Percentiles rank a stretch among this genome's conserved stretches.
Conservation (phyloP, 2,888 invertebrate species). For the Tinea semifulvella region DNA sequence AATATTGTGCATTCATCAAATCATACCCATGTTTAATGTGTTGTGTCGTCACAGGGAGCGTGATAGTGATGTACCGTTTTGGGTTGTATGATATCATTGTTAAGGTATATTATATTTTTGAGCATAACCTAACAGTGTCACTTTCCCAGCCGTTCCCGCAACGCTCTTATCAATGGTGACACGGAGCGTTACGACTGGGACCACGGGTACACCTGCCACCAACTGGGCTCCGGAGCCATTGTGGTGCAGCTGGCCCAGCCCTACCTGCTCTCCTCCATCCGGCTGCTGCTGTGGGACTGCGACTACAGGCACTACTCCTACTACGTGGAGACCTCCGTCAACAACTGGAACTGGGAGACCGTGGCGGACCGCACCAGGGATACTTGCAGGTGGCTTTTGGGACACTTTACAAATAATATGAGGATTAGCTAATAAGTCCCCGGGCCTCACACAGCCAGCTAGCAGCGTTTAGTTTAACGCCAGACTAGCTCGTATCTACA, state of each 20-base stretch:
- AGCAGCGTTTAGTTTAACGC: too few species aligned
- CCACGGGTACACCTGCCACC: conserved; percentile 97
- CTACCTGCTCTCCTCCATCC: conserved; percentile 88
- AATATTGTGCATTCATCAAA: too few species aligned
- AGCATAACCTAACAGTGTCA: too few species aligned
- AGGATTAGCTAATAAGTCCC: too few species aligned
- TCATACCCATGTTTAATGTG: too few species aligned
- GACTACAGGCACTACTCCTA: conserved; percentile 95
- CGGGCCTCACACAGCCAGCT: too few species aligned
- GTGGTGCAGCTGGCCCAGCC: conserved; percentile 96
- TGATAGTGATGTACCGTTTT: too few species aligned
- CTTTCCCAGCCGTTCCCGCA: conserved; percentile 85
- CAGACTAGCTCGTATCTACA: too few species aligned
- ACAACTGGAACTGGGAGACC: conserved; percentile 92
- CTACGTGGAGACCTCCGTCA: conserved; percentile 93
- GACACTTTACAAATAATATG: too few species aligned
- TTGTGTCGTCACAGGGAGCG: too few species aligned
- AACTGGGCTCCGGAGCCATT: conserved; percentile 93
- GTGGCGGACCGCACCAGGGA: conserved; percentile 89
- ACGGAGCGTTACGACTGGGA: conserved; percentile 98
- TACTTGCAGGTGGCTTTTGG: conserved; percentile 66
- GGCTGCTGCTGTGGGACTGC: conserved; percentile 97
- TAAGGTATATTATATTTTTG: too few species aligned
- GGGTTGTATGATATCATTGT: too few species aligned
- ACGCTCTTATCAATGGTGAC: conserved; percentile 96